Percentiles rank a stretch among this genome's conserved stretches.
phyloP scores from a whole-genome alignment of 2,113 vertebrate species.

The Hipposideros armiger region DNA sequence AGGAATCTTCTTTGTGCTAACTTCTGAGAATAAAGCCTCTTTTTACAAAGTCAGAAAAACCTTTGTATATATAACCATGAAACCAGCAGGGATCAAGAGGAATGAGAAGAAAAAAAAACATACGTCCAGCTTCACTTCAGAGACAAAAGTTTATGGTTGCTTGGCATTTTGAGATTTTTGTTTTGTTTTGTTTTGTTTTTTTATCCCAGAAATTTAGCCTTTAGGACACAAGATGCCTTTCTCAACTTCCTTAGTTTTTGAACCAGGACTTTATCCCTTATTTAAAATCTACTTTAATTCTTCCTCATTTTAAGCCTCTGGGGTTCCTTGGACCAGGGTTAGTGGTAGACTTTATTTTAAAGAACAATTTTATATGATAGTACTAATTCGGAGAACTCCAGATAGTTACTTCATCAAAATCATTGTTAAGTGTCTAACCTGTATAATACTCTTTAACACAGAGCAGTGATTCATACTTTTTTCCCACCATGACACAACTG shows the following conservation, averaged over 20 bases:
- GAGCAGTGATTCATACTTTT: neutral
- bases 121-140: slow-evolving; percentile 12
- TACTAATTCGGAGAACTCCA: neutral
- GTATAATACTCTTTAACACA: slow-evolving; percentile 25
- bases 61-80: neutral
- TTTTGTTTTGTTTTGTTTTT: neutral
- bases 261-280: neutral
- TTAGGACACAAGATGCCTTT: neutral
- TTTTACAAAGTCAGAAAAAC: neutral
- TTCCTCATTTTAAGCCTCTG: slow-evolving; percentile 17
- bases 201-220: slow-evolving; percentile 39
- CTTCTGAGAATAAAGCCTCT: neutral
- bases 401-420: slow-evolving; percentile 38
- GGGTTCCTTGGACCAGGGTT: neutral
- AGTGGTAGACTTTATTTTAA: neutral
- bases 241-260: neutral
- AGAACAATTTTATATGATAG: neutral
- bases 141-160: neutral
- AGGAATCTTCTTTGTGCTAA: neutral
- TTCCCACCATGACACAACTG: neutral
- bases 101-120: neutral
- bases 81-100: neutral
- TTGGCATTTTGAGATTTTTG: neutral
- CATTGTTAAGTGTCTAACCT: neutral
- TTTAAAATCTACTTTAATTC: slow-evolving; percentile 43